Evolutionary conservation across 1,140 invertebrate species (phyloP).

Genomic region (Forficula auricularia): DNA sequence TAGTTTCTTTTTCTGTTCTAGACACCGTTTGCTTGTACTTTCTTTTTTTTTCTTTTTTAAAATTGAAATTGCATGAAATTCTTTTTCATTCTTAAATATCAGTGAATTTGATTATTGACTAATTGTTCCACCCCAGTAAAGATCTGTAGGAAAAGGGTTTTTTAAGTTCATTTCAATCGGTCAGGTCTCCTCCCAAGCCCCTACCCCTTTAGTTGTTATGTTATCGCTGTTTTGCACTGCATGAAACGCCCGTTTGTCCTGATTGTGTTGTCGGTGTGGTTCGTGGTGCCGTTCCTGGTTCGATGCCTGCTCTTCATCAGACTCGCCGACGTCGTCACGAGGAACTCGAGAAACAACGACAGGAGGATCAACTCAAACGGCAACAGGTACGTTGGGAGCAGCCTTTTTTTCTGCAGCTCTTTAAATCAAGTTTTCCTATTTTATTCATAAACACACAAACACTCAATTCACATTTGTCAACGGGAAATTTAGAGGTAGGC

Average conservation of each 20-base stretch:
- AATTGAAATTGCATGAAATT: too few relatives aligned
- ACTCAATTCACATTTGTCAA: neutral
- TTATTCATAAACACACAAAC: neutral
- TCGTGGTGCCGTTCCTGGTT: conserved; percentile 9
- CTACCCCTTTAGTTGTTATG: conserved; percentile 1
- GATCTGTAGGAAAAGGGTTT: conserved; percentile 17
- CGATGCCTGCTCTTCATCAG: conserved; percentile 28
- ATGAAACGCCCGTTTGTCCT: neutral
- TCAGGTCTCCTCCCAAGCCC: too few relatives aligned
- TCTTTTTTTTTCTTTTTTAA: conserved; percentile 26
- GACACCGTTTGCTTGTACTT: conserved; percentile 5
- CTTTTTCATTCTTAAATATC: too few relatives aligned
- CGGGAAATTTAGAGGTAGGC: too few relatives aligned
- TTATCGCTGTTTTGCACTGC: neutral
- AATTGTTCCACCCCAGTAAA: too few relatives aligned
- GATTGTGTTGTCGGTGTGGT: too few relatives aligned
- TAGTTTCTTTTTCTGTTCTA: neutral
- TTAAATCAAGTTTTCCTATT: too few relatives aligned
- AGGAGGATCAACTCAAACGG: conserved; percentile 66
- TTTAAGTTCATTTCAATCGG: too few relatives aligned
- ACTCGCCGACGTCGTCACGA: conserved; percentile 69
- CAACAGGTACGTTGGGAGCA: conserved; percentile 60
- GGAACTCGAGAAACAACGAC: conserved; percentile 63
- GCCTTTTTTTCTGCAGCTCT: conserved; percentile 6
- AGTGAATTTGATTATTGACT: too few relatives aligned